Percentiles rank a stretch among this genome's conserved stretches.
Conservation (phyloP, 2,888 invertebrate species). For the Epistrophella euchroma region DNA sequence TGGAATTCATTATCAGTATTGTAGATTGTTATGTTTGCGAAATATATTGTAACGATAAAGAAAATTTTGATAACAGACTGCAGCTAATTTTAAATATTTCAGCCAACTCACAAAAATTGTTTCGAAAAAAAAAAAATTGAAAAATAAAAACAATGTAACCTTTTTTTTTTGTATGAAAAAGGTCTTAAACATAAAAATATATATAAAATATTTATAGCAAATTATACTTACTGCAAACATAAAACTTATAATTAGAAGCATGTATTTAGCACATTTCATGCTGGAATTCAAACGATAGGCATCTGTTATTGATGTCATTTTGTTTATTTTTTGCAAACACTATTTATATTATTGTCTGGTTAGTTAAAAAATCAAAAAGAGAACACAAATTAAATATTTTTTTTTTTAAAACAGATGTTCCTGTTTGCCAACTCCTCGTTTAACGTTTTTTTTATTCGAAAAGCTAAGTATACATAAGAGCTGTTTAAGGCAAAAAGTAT, state of each 20-base stretch:
- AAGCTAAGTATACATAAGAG: not conserved
- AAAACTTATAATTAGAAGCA: conserved; percentile 90
- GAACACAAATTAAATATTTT: not conserved
- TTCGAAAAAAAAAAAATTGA: not conserved
- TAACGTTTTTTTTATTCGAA: not conserved
- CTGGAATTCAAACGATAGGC: conserved; percentile 86
- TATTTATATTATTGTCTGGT: not conserved
- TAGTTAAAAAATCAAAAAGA: not conserved
- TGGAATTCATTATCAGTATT: conserved; percentile 6
- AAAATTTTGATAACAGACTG: not conserved
- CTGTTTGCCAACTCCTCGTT: conserved; percentile 8
- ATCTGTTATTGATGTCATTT: conserved; percentile 78
- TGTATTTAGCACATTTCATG: conserved; percentile 90
- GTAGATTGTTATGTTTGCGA: conserved; percentile 7
- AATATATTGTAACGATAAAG: not conserved
- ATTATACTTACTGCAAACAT: conserved; percentile 90
- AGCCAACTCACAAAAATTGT: not conserved
- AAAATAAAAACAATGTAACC: too few relatives aligned
- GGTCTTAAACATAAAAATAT: too few relatives aligned
- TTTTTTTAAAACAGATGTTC: not conserved
- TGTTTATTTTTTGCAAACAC: conserved; percentile 40
- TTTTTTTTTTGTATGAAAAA: too few relatives aligned
- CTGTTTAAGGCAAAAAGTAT: not conserved
- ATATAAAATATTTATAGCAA: not conserved
- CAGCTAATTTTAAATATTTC: not conserved